phyloP scores from a whole-genome alignment of 2,113 vertebrate species.

The Rhea pennata region DNA sequence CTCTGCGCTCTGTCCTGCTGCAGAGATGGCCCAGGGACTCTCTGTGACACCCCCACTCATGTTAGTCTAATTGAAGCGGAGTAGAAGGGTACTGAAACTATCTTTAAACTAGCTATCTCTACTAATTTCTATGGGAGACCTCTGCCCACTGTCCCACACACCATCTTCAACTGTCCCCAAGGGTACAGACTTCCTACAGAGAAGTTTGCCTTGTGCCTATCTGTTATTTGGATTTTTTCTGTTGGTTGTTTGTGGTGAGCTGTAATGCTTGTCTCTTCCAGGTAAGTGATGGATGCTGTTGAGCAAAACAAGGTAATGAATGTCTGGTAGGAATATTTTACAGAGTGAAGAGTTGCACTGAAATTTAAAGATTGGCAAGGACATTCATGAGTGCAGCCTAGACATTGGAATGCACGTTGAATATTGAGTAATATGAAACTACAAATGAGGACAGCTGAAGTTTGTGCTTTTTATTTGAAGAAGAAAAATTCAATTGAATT shows the following conservation, averaged over 20 bases:
- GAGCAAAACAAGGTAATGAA: not conserved
- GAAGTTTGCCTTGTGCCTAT: rapidly evolving
- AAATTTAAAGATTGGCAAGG: not conserved
- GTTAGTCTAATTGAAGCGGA: not conserved
- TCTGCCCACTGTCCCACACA: not conserved
- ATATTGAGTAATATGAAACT: not conserved
- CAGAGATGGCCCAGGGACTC: rapidly evolving
- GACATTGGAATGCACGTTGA: not conserved
- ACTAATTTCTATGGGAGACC: rapidly evolving
- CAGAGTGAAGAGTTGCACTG: not conserved
- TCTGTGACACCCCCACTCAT: not conserved
- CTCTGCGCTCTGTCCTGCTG: not conserved
- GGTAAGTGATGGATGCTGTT: not conserved
- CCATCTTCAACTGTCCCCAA: not conserved
- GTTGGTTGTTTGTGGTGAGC: not conserved
- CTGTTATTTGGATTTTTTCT: not conserved
- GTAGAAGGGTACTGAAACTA: not conserved
- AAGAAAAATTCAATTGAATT: not conserved
- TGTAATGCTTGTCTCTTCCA: not conserved
- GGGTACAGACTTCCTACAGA: not conserved
- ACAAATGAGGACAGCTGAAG: not conserved
- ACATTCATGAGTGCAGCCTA: not conserved
- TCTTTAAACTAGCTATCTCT: not conserved
- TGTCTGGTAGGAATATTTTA: not conserved
- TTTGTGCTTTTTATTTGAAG: not conserved